phyloP scores from a whole-genome alignment of 2,113 vertebrate genomes.

The Sturnira hondurensis region DNA sequence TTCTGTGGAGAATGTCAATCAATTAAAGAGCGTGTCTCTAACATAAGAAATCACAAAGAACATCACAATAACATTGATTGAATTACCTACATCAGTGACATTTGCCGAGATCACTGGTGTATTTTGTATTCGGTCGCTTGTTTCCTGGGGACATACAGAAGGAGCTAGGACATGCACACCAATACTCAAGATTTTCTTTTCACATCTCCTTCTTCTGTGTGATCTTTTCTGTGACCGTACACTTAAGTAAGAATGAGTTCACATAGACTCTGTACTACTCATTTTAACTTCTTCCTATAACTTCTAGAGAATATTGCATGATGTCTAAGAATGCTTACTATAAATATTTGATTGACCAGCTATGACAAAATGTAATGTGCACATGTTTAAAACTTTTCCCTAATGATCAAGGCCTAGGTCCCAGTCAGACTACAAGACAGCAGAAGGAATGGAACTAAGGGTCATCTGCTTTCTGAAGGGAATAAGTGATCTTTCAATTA shows the following conservation, averaged over 20 bases:
- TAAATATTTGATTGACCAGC: not conserved
- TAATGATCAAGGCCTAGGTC: not conserved
- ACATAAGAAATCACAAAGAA: not conserved
- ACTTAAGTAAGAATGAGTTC: not conserved
- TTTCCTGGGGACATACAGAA: not conserved
- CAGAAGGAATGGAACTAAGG: not conserved
- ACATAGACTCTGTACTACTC: not conserved
- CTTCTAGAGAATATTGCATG: not conserved
- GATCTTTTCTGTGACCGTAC: not conserved
- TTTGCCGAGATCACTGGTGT: not conserved
- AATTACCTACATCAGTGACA: not conserved
- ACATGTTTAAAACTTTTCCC: not conserved
- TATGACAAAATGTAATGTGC: not conserved
- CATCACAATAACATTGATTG: not conserved
- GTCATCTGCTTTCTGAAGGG: not conserved
- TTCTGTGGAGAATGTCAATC: not conserved
- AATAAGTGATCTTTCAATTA: slow-evolving; percentile 26
- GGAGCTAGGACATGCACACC: not conserved
- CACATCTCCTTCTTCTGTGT: not conserved
- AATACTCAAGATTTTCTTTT: not conserved
- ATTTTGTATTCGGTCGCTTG: not conserved
- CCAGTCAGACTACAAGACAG: not conserved
- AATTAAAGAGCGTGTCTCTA: not conserved
- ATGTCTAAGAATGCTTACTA: not conserved
- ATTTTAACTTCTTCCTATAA: not conserved